Evolutionary conservation across 2,113 vertebrate species (phyloP).

Genomic region (Microtus richardsoni): DNA sequence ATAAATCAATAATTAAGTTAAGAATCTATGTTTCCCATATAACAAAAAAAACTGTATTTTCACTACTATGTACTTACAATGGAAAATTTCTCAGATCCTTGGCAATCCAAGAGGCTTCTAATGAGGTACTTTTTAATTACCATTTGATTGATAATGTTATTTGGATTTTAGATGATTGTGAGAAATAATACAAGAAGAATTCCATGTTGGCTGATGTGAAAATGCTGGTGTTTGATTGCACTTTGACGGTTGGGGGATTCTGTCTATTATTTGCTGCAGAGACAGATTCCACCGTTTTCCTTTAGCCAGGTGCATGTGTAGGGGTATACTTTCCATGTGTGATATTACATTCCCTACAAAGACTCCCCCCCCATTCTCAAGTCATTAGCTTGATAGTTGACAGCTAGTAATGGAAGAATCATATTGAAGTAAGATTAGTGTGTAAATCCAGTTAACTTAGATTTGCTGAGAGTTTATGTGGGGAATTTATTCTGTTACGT

Average conservation of each 20-base stretch:
- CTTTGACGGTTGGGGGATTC: not conserved
- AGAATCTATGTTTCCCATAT: constrained; percentile 13
- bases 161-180: constrained; percentile 46
- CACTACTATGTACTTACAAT: not conserved
- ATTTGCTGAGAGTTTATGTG: constrained; percentile 9
- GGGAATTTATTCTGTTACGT: not conserved
- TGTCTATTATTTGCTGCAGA: constrained; percentile 18
- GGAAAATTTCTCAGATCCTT: not conserved
- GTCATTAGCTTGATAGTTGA: constrained; percentile 23
- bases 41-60: not conserved
- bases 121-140: constrained; percentile 26
- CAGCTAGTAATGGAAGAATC: not conserved
- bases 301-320: not conserved
- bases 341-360: constrained; percentile 9
- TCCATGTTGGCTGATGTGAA: constrained; percentile 2
- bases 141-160: constrained; percentile 43
- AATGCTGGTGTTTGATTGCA: not conserved
- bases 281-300: not conserved
- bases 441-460: not conserved
- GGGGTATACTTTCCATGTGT: not conserved
- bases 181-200: constrained; percentile 32
- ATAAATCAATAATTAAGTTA: constrained; percentile 36
- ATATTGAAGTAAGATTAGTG: constrained; percentile 1
- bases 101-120: not conserved
- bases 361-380: not conserved